Base-by-base conservation (phyloP, 2,888 invertebrate species). In the Macropis europaea region DNA sequence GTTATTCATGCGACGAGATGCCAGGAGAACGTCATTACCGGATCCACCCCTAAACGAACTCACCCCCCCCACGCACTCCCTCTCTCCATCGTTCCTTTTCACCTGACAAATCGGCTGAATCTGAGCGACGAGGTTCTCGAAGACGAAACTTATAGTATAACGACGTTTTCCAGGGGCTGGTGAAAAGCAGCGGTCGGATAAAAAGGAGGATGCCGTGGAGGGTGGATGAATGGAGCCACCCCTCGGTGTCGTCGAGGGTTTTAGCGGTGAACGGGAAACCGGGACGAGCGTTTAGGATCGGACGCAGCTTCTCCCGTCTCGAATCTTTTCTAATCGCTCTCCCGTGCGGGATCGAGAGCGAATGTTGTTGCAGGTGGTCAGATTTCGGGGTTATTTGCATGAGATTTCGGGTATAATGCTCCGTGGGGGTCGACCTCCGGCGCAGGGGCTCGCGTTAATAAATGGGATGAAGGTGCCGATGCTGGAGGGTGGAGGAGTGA, bases 101-200 rank as follows among this genome's bases (percentile, higher is more conserved):
- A 64, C 52, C 73, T 57, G 75, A 54, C 59, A 59, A 74, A 66
- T 74, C 74, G 59, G 6, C 61, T 59, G 48, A 69, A 60, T 62
- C 57, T 47, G 36, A 64, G 59, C 54, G 67, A 24, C 53, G 57
- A 38, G 13, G 13, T 38, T 62, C 59, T 54, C 67, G 62, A 73
- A 73, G 54, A 66, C 61, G 59, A 54, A 73, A 66, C 67, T 72
- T 62, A 38, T 36, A 30, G 57, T 47, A 40, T 50, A 72, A 66
- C 74, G 73, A 73, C 45, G 62, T 52, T 73, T 68, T 59, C 63
- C 57, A n/a, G 34, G 45, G 38, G 34, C 6, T 13, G 53, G 50
- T 74, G 73, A 62, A 73, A 73, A 53, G 61, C 62, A 53, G 30
- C 13, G 69, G 30, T 6, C 42, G 38, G 42, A 59, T 72, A 36